phyloP scores from a whole-genome alignment of 2,113 vertebrate species.

The Thalassoma bifasciatum region DNA sequence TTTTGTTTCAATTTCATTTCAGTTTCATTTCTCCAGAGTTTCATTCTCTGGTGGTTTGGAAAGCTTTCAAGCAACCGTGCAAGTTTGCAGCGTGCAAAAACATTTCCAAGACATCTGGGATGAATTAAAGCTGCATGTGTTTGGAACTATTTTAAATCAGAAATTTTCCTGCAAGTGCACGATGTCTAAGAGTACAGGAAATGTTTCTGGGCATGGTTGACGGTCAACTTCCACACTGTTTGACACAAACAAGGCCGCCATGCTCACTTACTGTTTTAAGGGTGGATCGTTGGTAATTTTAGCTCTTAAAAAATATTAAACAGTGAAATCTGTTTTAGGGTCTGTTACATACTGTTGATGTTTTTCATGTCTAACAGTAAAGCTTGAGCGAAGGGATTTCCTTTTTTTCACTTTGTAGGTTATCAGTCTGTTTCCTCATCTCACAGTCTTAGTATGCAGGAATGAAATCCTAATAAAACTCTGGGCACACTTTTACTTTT shows the following conservation, averaged over 20 bases:
- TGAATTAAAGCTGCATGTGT: conserved; percentile 38
- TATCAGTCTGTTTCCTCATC: background rate
- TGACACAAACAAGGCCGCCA: background rate
- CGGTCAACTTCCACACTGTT: background rate
- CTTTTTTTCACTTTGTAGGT: background rate
- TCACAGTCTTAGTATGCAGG: background rate
- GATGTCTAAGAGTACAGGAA: conserved; percentile 19
- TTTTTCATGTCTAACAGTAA: background rate
- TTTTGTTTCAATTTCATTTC: background rate
- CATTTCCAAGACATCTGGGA: conserved; percentile 62
- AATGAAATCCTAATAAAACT: conserved; percentile 3
- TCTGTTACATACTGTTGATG: background rate
- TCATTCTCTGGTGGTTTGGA: background rate
- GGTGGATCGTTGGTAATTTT: no score
- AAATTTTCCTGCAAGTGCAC: conserved; percentile 23
- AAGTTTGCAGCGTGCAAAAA: background rate
- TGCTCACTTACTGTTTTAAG: background rate
- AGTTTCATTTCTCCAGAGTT: background rate
- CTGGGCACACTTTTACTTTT: background rate
- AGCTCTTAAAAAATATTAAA: no score
- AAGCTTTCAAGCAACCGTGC: background rate
- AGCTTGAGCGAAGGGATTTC: conserved; percentile 8
- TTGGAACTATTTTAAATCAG: conserved; percentile 20
- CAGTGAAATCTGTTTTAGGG: no score
- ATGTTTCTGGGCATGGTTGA: background rate